Evolutionary conservation across 2,113 vertebrate genomes (phyloP), one percentile per base, ranked within the genome.

Genomic region (Nibea coibor): DNA sequence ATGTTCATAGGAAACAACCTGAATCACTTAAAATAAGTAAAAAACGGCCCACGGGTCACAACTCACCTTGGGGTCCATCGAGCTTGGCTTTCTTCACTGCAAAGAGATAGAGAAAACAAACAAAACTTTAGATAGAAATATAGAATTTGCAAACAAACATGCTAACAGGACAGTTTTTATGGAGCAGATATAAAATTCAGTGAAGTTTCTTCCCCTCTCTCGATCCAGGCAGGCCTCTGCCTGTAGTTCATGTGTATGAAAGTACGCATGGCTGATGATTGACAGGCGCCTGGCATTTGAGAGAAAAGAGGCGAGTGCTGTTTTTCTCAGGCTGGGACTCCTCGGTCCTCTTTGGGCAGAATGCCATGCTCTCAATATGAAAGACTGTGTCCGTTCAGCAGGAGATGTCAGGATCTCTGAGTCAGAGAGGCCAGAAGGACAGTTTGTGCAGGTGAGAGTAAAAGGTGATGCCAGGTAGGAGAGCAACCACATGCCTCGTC

Each of bases 21-120:
- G 14, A 43, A 3, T 70, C n/a, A 22, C 3, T 42, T 1, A 64
- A 43, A 31, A 59, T 11, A 15, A 79, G 15, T 10, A 9, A 71
- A 71, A 58, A 61, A 58, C 47, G 24, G 1, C 10, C 62, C 19
- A 16, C 6, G 22, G 35, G 11, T 66, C 22, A 48, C 10, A 28
- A 69, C 96, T 96, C 93, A 99, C 98, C 98, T 96, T 98, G 97
- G 24, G 97, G 95, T 92, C 97, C 97, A 76, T 99, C 97, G n/a
- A 98, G 97, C 93, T 98, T 98, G 89, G 95, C 98, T 96, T 99
- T 99, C 94, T 99, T 99, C 93, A 99, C 98, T 99, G 95, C 26
- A 91, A 94, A 95, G 43, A 92, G 47, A 94, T 51, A 61, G 11
- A 76, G 24, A 79, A 59, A 81, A 80, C 17, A 82, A 59, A 77